These are phyloP conservation scores for Mnemiopsis leidyi DNA, from an alignment of 37 sponge, comb jelly and placozoan genomes.

Conservation along the genomic window DNA sequence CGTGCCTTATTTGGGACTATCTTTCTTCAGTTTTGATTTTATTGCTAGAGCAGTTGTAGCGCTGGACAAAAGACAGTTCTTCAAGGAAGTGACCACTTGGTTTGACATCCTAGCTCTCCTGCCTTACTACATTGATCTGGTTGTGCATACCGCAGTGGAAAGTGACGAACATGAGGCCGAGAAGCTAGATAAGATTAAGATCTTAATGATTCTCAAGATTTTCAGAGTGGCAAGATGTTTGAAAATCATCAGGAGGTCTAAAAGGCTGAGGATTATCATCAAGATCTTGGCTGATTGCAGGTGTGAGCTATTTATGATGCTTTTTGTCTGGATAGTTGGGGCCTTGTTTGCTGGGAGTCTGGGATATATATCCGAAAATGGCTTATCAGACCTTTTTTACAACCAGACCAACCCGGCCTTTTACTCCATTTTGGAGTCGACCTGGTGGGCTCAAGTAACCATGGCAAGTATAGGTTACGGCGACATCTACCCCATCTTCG, in stretches of 20 bases:
- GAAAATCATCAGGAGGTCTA: slow-evolving; percentile 7
- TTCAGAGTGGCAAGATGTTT: slow-evolving; percentile 27
- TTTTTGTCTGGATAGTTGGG: slow-evolving; percentile 1
- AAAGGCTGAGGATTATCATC: neutral
- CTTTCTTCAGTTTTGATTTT: neutral
- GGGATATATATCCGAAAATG: neutral
- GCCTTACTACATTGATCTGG: neutral
- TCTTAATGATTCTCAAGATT: neutral
- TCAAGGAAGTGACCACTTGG: neutral
- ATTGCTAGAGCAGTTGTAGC: neutral
- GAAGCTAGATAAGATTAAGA: neutral
- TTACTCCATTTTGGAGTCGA: neutral
- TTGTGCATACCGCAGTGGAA: neutral
- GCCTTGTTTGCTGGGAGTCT: neutral
- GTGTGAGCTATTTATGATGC: neutral
- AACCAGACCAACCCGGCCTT: neutral
- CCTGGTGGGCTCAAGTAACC: slow-evolving; percentile 37
- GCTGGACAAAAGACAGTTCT: neutral
- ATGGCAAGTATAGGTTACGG: slow-evolving; percentile 22
- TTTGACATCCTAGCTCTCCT: neutral
- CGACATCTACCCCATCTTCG: neutral
- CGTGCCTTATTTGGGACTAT: neutral
- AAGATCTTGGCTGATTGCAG: neutral
- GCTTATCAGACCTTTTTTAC: neutral
- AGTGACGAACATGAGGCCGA: neutral